Evolutionary conservation across 2,113 vertebrate genomes (phyloP).

Genomic region (Zootoca vivipara): DNA sequence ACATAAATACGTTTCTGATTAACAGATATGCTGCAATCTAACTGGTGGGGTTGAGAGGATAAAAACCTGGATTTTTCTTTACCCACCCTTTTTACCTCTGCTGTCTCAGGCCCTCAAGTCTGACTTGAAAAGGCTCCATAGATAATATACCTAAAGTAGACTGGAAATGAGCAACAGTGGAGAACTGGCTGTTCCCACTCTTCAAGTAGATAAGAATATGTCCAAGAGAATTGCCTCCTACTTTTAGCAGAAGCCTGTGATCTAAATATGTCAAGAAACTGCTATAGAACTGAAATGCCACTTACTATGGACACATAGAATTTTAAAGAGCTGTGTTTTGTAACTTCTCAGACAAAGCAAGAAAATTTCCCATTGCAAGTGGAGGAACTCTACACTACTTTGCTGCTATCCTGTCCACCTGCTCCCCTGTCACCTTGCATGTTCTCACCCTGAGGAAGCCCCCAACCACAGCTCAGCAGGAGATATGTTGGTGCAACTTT

Average conservation of each 20-base stretch:
- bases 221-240: background rate
- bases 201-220: background rate
- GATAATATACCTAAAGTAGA: background rate
- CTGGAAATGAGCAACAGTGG: background rate
- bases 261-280: conserved; percentile 26
- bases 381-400: conserved; percentile 41
- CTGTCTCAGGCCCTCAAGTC: background rate
- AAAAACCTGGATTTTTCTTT: background rate
- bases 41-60: background rate
- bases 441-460: no score
- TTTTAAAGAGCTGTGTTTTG: conserved; percentile 50
- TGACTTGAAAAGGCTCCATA: background rate
- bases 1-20: background rate
- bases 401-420: conserved; percentile 36
- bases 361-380: background rate
- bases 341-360: conserved; percentile 62
- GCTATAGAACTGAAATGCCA: conserved; percentile 31
- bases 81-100: accelerated
- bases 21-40: background rate
- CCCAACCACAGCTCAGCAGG: no score
- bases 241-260: conserved; percentile 19
- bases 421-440: no score
- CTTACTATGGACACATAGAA: conserved; percentile 53
- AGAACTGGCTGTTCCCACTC: background rate
- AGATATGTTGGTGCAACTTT: no score